phyloP scores from a whole-genome alignment of 2,113 vertebrate genomes.

The Synodontis membranacea region DNA sequence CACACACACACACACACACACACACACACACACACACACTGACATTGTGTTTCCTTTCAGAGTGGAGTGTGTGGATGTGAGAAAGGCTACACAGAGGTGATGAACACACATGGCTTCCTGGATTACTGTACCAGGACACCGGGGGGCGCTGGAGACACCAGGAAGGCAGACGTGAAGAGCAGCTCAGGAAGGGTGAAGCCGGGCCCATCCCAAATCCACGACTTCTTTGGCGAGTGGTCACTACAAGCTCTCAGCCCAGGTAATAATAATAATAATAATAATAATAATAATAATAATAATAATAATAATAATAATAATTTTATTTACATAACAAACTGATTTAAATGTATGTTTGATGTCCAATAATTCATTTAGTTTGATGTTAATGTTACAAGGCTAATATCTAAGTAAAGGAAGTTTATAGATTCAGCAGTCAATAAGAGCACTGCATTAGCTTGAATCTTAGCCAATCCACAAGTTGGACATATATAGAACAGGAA shows the following conservation, averaged over 20 bases:
- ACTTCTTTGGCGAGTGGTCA: conserved; percentile 94
- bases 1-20: background rate
- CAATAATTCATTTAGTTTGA: background rate
- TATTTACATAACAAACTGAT: background rate
- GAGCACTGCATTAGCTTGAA: background rate
- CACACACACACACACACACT: background rate
- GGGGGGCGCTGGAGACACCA: conserved; percentile 78
- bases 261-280: conserved; percentile 46
- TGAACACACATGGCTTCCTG: conserved; percentile 92
- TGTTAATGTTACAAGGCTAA: background rate
- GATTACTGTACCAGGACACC: conserved; percentile 98
- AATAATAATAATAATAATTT: background rate
- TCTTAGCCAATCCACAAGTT: background rate
- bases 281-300: no score
- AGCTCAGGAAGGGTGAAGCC: conserved; percentile 86
- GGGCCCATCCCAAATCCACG: conserved; percentile 85
- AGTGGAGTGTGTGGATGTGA: conserved; percentile 93
- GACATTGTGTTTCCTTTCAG: conserved; percentile 63
- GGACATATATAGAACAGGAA: background rate
- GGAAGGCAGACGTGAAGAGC: conserved; percentile 96
- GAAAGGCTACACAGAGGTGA: conserved; percentile 91
- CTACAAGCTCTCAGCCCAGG: conserved; percentile 91
- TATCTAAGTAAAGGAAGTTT: background rate
- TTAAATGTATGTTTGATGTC: background rate
- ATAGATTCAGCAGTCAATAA: background rate